These are phyloP conservation scores for Hirtodrosophila duncani DNA, from an alignment of 2,888 invertebrate genomes.

Conservation along the genomic window DNA sequence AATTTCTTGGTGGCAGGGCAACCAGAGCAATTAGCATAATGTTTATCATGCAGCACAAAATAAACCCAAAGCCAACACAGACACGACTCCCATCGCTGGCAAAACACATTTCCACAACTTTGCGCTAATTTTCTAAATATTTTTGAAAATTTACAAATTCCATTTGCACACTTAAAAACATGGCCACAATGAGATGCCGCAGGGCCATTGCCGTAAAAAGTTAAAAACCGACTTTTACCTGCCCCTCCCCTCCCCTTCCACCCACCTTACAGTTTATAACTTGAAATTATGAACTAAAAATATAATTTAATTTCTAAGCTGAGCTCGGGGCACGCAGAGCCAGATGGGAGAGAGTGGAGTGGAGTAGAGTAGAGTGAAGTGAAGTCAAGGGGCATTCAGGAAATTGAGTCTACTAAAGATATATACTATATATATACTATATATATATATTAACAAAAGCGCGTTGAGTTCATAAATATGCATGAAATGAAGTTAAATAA, in stretches of 20 bases:
- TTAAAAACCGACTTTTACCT: slow-evolving; percentile 32
- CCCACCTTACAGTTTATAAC: slow-evolving; percentile 59
- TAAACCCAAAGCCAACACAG: no score
- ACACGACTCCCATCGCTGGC: no score
- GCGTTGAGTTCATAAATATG: slow-evolving; percentile 65
- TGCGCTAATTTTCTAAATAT: slow-evolving; percentile 73
- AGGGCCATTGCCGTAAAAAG: slow-evolving; percentile 39
- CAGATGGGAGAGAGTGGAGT: slow-evolving; percentile 2
- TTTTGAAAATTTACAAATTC: slow-evolving; percentile 62
- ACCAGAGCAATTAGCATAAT: no score
- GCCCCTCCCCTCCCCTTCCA: slow-evolving; percentile 16
- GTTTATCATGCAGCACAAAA: no score
- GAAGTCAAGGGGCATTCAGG: slow-evolving; percentile 35
- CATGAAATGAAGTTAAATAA: slow-evolving; percentile 55
- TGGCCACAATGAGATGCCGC: slow-evolving; percentile 23
- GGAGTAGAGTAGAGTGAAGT: background rate
- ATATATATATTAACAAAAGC: slow-evolving; percentile 51
- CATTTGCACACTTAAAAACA: slow-evolving; percentile 35
- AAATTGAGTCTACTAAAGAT: slow-evolving; percentile 65
- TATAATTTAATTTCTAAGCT: slow-evolving; percentile 64
- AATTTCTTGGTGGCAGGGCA: no score
- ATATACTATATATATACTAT: slow-evolving; percentile 24
- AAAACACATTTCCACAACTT: slow-evolving; percentile 67
- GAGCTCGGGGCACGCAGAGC: slow-evolving; percentile 63
- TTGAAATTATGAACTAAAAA: slow-evolving; percentile 69